Percentiles rank a stretch among this genome's conserved stretches.
Evolutionary conservation across 2,113 vertebrate genomes (phyloP).

Genomic region (Todiramphus saurophagus): DNA sequence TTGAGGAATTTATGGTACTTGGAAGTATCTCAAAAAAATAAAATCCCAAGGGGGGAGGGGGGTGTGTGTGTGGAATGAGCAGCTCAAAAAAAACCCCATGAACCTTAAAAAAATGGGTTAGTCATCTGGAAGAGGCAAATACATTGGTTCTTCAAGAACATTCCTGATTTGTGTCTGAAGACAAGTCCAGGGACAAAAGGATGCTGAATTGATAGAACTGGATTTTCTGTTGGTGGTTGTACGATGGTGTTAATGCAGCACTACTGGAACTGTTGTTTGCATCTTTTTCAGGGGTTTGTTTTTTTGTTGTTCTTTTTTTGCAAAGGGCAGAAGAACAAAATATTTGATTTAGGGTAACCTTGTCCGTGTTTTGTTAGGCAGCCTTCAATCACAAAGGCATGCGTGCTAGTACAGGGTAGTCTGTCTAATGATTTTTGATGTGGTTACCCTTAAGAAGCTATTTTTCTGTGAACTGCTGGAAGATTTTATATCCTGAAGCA

Average conservation of each 20-base stretch:
- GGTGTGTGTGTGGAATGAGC: too few relatives aligned
- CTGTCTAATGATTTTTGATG: slow-evolving; percentile 6
- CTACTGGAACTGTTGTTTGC: background rate
- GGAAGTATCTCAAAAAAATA: background rate
- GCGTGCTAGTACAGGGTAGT: background rate
- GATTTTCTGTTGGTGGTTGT: background rate
- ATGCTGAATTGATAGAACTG: background rate
- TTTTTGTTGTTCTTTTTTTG: background rate
- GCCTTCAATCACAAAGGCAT: background rate
- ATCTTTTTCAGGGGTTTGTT: too few relatives aligned
- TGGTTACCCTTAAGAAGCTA: background rate
- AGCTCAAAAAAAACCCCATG: background rate
- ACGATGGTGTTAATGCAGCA: background rate
- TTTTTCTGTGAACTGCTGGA: slow-evolving; percentile 38
- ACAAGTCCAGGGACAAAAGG: background rate
- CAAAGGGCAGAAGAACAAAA: background rate
- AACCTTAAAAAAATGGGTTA: background rate
- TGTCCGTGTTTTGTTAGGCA: background rate
- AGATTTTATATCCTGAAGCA: slow-evolving; percentile 52
- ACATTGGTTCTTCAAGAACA: background rate
- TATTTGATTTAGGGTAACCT: background rate
- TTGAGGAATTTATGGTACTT: background rate
- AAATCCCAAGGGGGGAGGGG: too few relatives aligned
- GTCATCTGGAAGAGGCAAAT: background rate
- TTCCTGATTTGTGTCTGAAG: background rate